Base-by-base conservation (phyloP, 92 coral and sea anemone genomes). In the Parazoanthus swiftii region DNA sequence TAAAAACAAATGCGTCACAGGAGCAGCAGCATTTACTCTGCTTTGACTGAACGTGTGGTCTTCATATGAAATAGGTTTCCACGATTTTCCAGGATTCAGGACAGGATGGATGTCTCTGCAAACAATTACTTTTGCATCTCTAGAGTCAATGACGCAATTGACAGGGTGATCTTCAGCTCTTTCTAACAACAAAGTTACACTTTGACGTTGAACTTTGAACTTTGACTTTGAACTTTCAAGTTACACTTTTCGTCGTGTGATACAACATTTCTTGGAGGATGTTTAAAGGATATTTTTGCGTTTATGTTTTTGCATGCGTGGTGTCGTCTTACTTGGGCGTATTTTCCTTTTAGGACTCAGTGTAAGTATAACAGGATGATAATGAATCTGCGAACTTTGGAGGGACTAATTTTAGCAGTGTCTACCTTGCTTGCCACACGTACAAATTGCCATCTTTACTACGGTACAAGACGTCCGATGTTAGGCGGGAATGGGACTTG, bases 11-110 rank as follows among this genome's bases (percentile, higher is more conserved):
- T 88, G 93, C 33, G 91, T 88, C 89, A 78, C 79, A 21, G 86
- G 91, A 37, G 59, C 78, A 26, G 85, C 93, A 21, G 93, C 93
- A 63, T 91, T 91, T 14, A 77, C 54, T 35, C 81, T 65, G 78
- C 93, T 88, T 50, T 91, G 91, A 66, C 88, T 89, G 26, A 78
- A 91, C 18, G 85, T 90, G 36, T 90, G 90, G 70, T 90, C 91
- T 88, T 91, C 93, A 88, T 91, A 88, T 6, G 88, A 66, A 25
- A 80, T 37, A 36, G 44, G 79, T 71, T 84, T 90, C 92, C 84
- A 75, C 21, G 71, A 59, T 26, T 76, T 85, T 29, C 88, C 80
- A 8, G 90, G 91, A 39, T 80, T 80, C 81, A 81, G 88, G 6
- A 91, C 85, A 26, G 68, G 80, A 9, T 86, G 85, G 38, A 85